Evolutionary conservation across 2,797 vertebrate species (phyloP).

Genomic region (Bufotes viridis): DNA sequence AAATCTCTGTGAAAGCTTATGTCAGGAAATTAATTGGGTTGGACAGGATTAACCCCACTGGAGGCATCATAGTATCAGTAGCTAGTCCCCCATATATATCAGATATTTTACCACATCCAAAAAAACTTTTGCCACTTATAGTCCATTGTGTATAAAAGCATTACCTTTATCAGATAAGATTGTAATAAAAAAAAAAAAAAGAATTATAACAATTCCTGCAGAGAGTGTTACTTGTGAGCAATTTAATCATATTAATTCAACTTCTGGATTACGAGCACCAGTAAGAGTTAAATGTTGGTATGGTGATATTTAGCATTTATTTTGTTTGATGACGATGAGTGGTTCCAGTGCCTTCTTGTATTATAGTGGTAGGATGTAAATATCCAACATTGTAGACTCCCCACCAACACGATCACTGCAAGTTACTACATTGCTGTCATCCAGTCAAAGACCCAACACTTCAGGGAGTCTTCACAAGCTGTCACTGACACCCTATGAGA

Average conservation of each 20-base stretch:
- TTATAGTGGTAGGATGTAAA: not conserved
- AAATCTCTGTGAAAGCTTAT: too few relatives aligned
- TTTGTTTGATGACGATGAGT: not conserved
- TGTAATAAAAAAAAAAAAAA: too few relatives aligned
- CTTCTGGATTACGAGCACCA: not conserved
- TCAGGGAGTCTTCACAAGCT: conserved; percentile 20
- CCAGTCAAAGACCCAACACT: not conserved
- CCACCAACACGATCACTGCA: not conserved
- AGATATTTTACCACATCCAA: too few relatives aligned
- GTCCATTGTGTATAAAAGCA: too few relatives aligned
- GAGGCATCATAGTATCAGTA: too few relatives aligned
- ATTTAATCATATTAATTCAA: not conserved
- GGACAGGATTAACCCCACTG: too few relatives aligned
- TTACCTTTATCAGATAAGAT: too few relatives aligned
- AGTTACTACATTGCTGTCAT: conserved; percentile 9
- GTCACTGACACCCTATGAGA: conserved; percentile 34
- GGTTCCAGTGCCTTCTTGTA: not conserved
- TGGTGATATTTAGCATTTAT: not conserved
- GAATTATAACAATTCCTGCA: too few relatives aligned
- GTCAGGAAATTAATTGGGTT: too few relatives aligned
- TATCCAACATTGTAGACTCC: not conserved
- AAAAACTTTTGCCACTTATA: too few relatives aligned
- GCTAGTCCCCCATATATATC: too few relatives aligned
- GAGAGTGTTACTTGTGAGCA: not conserved
- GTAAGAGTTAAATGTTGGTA: not conserved